Conservation (phyloP, 2,888 invertebrate genomes). For the Agrotis exclamationis region DNA sequence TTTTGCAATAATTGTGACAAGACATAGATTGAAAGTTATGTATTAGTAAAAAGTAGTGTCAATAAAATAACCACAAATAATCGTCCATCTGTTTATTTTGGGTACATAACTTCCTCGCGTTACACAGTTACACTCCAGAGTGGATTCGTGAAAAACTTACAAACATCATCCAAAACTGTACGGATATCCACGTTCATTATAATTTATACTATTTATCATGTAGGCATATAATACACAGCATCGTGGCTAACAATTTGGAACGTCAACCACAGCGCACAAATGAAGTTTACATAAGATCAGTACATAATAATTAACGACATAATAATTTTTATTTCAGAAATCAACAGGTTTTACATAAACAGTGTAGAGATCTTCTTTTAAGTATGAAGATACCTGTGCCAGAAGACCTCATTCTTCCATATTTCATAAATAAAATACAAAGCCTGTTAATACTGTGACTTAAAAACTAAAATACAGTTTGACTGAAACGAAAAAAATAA, state of each 20-base stretch:
- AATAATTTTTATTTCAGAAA: too few species aligned
- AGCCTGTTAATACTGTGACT: too few species aligned
- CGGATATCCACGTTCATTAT: constrained; percentile 63
- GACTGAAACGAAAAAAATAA: too few species aligned
- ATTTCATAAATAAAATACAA: too few species aligned
- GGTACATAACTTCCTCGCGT: constrained; percentile 80
- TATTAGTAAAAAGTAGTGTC: not conserved
- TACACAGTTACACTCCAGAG: constrained; percentile 75
- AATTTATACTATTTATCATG: constrained; percentile 65
- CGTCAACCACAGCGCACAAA: constrained; percentile 47
- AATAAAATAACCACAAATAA: constrained; percentile 54
- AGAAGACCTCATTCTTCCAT: too few species aligned
- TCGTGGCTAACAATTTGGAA: constrained; percentile 38
- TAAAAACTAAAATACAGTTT: too few species aligned
- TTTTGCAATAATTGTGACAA: not conserved
- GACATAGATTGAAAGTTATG: not conserved
- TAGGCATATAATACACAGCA: constrained; percentile 64
- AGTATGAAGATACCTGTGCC: too few species aligned
- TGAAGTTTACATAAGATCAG: constrained; percentile 51
- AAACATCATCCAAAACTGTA: constrained; percentile 75
- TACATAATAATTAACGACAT: too few species aligned
- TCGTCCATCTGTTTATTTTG: constrained; percentile 81
- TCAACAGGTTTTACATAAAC: too few species aligned
- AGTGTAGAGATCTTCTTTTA: too few species aligned
- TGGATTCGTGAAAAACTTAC: constrained; percentile 82